A percentile compares a stretch with the other conserved stretches of the same genome.
phyloP scores from a whole-genome alignment of 2,797 vertebrate genomes.

The Enteromius argenteus region DNA sequence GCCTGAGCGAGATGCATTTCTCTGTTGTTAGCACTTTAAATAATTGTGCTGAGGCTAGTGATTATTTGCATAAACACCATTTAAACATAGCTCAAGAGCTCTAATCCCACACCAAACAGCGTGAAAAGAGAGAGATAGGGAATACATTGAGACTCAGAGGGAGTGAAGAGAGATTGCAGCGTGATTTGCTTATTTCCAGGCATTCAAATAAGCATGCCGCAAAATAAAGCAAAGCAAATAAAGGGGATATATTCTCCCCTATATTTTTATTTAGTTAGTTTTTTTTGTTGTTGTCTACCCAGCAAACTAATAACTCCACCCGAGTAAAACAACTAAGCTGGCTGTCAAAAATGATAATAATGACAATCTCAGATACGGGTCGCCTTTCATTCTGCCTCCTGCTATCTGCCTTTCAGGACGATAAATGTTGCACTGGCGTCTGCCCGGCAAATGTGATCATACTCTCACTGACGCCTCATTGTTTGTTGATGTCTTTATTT shows the following conservation, averaged over 20 bases:
- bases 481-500: conserved; percentile 48
- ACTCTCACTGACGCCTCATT: conserved; percentile 19
- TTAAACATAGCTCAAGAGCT: conserved; percentile 53
- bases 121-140: conserved; percentile 40
- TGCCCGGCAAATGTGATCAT: conserved; percentile 23
- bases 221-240: conserved; percentile 34
- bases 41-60: conserved; percentile 57
- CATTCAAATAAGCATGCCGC: conserved; percentile 11
- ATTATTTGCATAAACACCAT: conserved; percentile 59
- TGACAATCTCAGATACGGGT: conserved; percentile 19
- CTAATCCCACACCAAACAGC: conserved; percentile 47
- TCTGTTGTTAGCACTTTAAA: conserved; percentile 58
- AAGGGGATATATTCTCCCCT: conserved; percentile 34
- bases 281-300: conserved; percentile 35
- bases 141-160: conserved; percentile 19
- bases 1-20: conserved; percentile 39
- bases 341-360: conserved; percentile 53
- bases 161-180: neutral
- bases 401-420: conserved; percentile 43
- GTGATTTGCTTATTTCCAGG: conserved; percentile 30
- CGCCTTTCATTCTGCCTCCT: conserved; percentile 34
- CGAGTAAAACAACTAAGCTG: conserved; percentile 33
- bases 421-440: conserved; percentile 39
- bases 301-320: conserved; percentile 14
- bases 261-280: conserved; percentile 46